phyloP scores from a whole-genome alignment of 2,113 vertebrate species.

The Marmota monax region DNA sequence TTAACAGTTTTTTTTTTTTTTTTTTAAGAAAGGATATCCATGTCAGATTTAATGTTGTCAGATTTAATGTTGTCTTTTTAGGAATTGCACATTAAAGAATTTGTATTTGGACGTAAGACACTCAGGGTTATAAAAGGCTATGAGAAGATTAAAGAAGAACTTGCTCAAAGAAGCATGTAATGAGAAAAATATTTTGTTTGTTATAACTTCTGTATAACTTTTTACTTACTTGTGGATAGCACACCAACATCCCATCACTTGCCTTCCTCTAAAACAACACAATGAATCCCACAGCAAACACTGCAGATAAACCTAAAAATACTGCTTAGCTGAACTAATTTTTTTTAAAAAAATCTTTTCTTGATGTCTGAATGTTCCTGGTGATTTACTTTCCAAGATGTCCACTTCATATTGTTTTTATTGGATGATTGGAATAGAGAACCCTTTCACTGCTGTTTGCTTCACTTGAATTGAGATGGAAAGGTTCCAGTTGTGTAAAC shows the following conservation, averaged over 20 bases:
- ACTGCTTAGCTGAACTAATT: neutral
- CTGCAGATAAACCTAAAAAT: slow-evolving; percentile 25
- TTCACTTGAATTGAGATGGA: slow-evolving; percentile 84
- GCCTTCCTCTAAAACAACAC: slow-evolving; percentile 1
- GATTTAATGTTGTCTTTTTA: slow-evolving; percentile 2
- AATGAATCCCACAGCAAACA: neutral
- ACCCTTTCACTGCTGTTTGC: slow-evolving; percentile 79
- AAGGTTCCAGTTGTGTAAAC: slow-evolving; percentile 89
- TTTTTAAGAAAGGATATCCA: neutral
- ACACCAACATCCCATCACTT: neutral
- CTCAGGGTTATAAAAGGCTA: neutral
- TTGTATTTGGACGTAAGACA: slow-evolving; percentile 29
- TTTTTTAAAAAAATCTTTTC: slow-evolving; percentile 44
- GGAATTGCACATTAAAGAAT: neutral
- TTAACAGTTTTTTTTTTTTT: neutral
- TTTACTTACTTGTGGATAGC: slow-evolving; percentile 25
- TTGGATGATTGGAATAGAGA: slow-evolving; percentile 83
- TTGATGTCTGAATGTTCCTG: slow-evolving; percentile 65
- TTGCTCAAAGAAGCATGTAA: slow-evolving; percentile 12
- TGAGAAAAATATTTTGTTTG: slow-evolving; percentile 14
- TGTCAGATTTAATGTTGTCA: slow-evolving; percentile 54
- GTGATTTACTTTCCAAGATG: slow-evolving; percentile 80
- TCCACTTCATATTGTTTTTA: slow-evolving; percentile 84
- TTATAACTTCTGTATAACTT: neutral
- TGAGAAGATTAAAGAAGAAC: slow-evolving; percentile 46